A percentile compares a stretch with the other conserved stretches of the same genome.
These are phyloP conservation scores for Alca torda DNA, from an alignment of 2,797 vertebrate genomes.

Conservation along the genomic window DNA sequence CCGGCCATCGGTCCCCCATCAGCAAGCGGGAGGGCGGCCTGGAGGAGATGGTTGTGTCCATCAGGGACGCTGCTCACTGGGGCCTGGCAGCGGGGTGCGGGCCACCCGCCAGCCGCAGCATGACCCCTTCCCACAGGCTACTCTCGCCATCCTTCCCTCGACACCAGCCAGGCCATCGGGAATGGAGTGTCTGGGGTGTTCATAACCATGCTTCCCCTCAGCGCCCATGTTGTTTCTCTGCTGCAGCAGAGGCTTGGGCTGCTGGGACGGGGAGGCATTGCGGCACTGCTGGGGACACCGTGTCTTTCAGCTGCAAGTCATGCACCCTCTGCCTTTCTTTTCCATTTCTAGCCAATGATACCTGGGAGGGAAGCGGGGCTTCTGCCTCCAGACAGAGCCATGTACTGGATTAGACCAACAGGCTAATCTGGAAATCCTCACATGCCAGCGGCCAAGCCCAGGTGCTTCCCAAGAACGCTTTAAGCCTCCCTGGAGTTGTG, in stretches of 20 bases:
- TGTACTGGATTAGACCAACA: neutral
- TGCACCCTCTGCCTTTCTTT: neutral
- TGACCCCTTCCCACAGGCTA: neutral
- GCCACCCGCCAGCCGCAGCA: neutral
- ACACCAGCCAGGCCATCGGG: accelerated
- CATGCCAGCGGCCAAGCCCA: neutral
- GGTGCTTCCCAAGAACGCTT: neutral
- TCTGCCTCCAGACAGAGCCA: neutral
- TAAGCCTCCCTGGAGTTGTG: neutral
- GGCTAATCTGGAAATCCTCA: neutral
- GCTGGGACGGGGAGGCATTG: neutral
- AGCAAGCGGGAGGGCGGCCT: neutral
- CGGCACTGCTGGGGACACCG: neutral
- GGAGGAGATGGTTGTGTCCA: neutral
- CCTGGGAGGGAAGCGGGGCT: neutral
- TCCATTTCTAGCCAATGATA: neutral
- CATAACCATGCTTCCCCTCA: neutral
- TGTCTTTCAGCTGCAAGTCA: neutral
- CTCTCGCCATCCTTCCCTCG: neutral
- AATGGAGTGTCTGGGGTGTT: neutral
- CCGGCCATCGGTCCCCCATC: accelerated
- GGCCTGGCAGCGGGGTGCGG: neutral
- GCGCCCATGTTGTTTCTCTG: neutral
- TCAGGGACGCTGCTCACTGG: neutral
- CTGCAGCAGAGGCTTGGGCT: neutral